phyloP scores from a whole-genome alignment of 2,888 invertebrate species.

The Apamea epomidion region DNA sequence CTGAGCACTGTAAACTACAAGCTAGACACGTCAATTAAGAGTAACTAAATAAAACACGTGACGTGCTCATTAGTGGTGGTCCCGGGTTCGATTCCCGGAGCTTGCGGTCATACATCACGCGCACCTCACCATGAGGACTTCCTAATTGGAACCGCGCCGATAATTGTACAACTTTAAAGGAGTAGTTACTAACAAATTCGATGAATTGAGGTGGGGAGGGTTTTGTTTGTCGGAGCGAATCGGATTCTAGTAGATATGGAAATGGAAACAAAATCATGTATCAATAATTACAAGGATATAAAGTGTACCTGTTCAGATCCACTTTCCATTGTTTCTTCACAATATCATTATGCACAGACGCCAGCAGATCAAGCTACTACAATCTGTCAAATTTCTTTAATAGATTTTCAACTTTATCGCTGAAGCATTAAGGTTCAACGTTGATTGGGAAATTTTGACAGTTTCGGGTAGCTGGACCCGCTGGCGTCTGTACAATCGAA shows the following conservation, averaged over 20 bases:
- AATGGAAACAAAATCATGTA: background rate
- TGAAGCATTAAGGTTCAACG: no score
- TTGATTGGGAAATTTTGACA: no score
- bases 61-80: slow-evolving; percentile 33
- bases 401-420: no score
- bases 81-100: slow-evolving; percentile 10
- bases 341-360: background rate
- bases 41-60: slow-evolving; percentile 14
- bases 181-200: slow-evolving; percentile 17
- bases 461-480: no score
- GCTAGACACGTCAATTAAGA: slow-evolving; percentile 1
- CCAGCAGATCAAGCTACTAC: no score
- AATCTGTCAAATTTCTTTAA: no score
- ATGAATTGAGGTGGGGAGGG: slow-evolving; percentile 6
- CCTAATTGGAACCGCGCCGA: slow-evolving; percentile 43
- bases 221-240: background rate
- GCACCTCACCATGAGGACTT: slow-evolving; percentile 42
- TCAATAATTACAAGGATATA: background rate
- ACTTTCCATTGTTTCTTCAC: background rate
- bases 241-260: background rate
- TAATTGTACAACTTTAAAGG: slow-evolving; percentile 41
- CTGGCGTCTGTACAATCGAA: no score
- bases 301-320: background rate
- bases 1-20: slow-evolving; percentile 1
- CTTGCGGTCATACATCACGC: slow-evolving; percentile 57